Base-by-base conservation (phyloP, 92 coral and sea anemone genomes). In the Epizoanthus stellaris region DNA sequence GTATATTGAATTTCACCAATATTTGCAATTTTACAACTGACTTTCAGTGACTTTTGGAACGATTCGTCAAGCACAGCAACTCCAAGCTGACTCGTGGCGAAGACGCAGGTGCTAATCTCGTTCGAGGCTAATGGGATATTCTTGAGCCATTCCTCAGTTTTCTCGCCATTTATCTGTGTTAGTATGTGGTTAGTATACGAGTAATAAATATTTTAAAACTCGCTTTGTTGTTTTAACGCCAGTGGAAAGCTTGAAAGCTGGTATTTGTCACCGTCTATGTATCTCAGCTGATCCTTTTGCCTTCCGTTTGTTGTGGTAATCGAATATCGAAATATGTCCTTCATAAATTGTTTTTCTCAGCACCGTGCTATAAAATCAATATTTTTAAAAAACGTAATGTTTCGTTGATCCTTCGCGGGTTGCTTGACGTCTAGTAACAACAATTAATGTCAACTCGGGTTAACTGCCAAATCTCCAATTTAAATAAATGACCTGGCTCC, bases 351-450 rank as follows among this genome's bases (percentile, higher is more conserved):
- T 68, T 7, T 40, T 38, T 38, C 20, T 7, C 21, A 8, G 6
- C 73, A 4, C 42, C 16, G 73, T 68, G 19, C 34, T 25, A 38
- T 39, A 14, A 67, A 15, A 15, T 15, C 21, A 43, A 68, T 68
- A 68, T 68, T 68, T 38, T 3, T 43, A 64, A 68, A 17, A 7
- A 68, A 38, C 49, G 12, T 4, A 4, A 34, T 68, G 52, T 15
- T 68, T 68, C 42, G 73, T 68, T 68, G 73, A 38, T 68, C 39
- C 73, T 9, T 68, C 7, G 49, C 73, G 9, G 52, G 49, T 68
- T 68, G 47, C 47, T 68, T 39, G 49, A 9, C 56, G 19, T 14
- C 16, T 67, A 34, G 36, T 30, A 67, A 4, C 16, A 4, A 23
- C 14, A 30, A 67, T 68, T 36, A 38, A 7, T 68, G 17, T 13